Evolutionary conservation across 2,797 vertebrate species (phyloP).

Genomic region (Cryptoprocta ferox): DNA sequence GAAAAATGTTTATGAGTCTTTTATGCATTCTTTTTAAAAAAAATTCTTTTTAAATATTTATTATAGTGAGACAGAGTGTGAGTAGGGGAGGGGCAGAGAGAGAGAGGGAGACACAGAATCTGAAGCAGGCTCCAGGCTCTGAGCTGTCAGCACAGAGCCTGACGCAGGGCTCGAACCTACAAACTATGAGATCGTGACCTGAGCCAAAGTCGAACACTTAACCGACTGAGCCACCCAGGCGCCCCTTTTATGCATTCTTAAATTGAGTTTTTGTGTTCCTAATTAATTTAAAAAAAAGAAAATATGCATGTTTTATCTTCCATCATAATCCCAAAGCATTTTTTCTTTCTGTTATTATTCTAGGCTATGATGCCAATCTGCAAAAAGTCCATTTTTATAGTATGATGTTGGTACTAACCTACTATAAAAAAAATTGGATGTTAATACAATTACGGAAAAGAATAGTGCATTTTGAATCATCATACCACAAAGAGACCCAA

Average conservation of each 20-base stretch:
- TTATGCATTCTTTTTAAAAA: neutral
- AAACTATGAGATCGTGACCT: too few species aligned
- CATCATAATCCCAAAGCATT: conserved; percentile 53
- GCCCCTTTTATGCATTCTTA: conserved; percentile 54
- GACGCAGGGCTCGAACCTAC: too few species aligned
- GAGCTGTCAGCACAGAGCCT: too few species aligned
- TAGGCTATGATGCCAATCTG: conserved; percentile 39
- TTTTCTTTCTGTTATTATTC: conserved; percentile 53
- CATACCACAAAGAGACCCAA: neutral
- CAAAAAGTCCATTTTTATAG: conserved; percentile 41
- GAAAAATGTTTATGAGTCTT: conserved; percentile 57
- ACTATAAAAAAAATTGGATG: conserved; percentile 16
- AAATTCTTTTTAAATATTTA: too few species aligned
- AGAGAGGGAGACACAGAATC: too few species aligned
- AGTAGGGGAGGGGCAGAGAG: too few species aligned
- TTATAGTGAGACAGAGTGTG: too few species aligned
- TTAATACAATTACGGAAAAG: conserved; percentile 31
- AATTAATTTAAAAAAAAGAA: conserved; percentile 65
- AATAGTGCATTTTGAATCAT: neutral
- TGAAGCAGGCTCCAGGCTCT: too few species aligned
- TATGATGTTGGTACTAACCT: neutral
- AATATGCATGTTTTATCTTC: conserved; percentile 59
- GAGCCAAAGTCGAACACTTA: too few species aligned
- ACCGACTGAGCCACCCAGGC: too few species aligned
- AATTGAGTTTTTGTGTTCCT: conserved; percentile 64